These are phyloP conservation scores for Sitta carolinensis DNA, from an alignment of 2,797 vertebrate genomes.

Conservation along the genomic window DNA sequence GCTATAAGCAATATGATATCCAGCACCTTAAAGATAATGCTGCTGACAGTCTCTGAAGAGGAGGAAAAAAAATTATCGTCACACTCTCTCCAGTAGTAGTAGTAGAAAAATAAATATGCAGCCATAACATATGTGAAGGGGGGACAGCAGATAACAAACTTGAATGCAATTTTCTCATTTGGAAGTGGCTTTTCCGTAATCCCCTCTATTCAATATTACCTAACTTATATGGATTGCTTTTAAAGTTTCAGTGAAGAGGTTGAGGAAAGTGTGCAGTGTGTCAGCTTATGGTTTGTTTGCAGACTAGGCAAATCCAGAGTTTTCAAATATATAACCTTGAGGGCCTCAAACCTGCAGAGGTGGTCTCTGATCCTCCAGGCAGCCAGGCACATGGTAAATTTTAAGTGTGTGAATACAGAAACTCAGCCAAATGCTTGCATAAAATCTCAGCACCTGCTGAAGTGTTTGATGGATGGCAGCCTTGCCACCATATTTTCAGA, in stretches of 20 bases:
- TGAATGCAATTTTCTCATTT: slow-evolving; percentile 29
- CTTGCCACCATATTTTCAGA: slow-evolving; percentile 58
- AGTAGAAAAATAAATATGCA: slow-evolving; percentile 38
- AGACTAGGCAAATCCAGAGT: slow-evolving; percentile 11
- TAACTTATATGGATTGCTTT: background rate
- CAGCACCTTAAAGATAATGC: slow-evolving; percentile 18
- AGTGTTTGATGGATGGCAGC: slow-evolving; percentile 60
- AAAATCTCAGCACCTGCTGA: slow-evolving; percentile 64
- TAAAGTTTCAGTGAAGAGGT: slow-evolving; percentile 13
- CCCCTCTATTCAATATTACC: background rate
- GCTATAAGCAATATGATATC: background rate
- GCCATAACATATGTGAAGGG: background rate
- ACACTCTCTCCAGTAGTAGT: background rate
- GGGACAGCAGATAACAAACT: slow-evolving; percentile 5
- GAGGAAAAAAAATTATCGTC: background rate
- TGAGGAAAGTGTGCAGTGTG: background rate
- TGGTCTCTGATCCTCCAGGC: slow-evolving; percentile 37
- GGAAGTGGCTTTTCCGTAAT: slow-evolving; percentile 44
- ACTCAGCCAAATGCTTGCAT: slow-evolving; percentile 46
- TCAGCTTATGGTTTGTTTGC: slow-evolving; percentile 26
- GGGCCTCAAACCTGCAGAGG: slow-evolving; percentile 44
- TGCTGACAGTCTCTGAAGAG: background rate
- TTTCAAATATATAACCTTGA: slow-evolving; percentile 45
- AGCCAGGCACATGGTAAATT: slow-evolving; percentile 23
- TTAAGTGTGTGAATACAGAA: slow-evolving; percentile 12